These are phyloP conservation scores for Cromileptes altivelis DNA, from an alignment of 2,113 vertebrate species.

Conservation along the genomic window DNA sequence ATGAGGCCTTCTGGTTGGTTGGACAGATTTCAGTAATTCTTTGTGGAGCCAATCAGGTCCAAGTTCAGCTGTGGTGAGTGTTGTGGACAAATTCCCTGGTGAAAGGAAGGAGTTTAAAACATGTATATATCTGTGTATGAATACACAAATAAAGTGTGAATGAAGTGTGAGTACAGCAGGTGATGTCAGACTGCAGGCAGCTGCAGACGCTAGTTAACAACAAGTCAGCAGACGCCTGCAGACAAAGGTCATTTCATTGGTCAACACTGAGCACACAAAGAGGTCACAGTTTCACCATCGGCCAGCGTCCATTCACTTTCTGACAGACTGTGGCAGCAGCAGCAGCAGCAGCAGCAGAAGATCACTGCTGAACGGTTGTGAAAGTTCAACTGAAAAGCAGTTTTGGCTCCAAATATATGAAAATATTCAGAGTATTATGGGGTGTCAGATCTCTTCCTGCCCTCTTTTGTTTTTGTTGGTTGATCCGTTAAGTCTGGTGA, in stretches of 20 bases:
- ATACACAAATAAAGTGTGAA: not conserved
- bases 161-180: not conserved
- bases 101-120: not conserved
- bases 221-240: not conserved
- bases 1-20: not conserved
- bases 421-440: not conserved
- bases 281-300: slow-evolving; percentile 4
- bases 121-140: too few relatives aligned
- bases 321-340: not conserved
- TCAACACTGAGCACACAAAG: slow-evolving; percentile 13
- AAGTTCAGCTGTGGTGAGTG: not conserved
- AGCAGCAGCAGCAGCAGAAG: not conserved
- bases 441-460: not conserved
- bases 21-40: not conserved
- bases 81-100: not conserved
- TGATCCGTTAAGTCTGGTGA: not conserved
- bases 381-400: not conserved
- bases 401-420: not conserved
- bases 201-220: slow-evolving; percentile 3
- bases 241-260: slow-evolving; percentile 34
- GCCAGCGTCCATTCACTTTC: not conserved
- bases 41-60: not conserved
- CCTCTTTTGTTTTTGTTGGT: not conserved
- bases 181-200: slow-evolving; percentile 19
- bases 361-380: not conserved